phyloP scores from a whole-genome alignment of 92 coral and sea anemone genomes.

The Nematostella vectensis region DNA sequence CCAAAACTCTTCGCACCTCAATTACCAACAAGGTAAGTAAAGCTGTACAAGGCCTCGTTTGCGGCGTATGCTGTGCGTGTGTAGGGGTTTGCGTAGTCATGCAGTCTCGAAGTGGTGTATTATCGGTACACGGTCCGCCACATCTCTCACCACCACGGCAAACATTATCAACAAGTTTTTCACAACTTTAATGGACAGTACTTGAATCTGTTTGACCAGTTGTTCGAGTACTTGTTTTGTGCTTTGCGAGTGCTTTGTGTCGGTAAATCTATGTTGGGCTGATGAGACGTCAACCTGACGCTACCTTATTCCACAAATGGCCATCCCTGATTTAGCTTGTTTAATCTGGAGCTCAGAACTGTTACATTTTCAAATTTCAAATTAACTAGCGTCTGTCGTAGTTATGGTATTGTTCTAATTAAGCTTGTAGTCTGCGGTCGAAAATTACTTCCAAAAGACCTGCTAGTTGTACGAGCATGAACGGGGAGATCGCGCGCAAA shows the following conservation, averaged over 20 bases:
- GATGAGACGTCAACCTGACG: slow-evolving; percentile 15
- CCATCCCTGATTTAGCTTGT: not conserved
- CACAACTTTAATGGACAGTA: slow-evolving; percentile 50
- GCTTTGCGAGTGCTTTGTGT: slow-evolving; percentile 27
- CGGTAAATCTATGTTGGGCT: slow-evolving; percentile 1
- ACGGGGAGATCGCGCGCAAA: not conserved
- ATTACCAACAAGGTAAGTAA: slow-evolving; percentile 35
- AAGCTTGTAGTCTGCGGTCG: not conserved
- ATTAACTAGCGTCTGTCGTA: not conserved
- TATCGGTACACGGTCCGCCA: not conserved
- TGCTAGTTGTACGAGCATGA: not conserved
- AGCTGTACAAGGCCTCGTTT: no score
- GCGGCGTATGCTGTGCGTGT: no score
- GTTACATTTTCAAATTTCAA: not conserved
- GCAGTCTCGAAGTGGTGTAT: slow-evolving; percentile 1
- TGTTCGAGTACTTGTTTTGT: slow-evolving; percentile 17
- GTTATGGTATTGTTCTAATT: not conserved
- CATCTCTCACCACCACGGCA: slow-evolving; percentile 14
- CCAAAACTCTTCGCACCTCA: slow-evolving; percentile 58
- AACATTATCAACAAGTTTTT: slow-evolving; percentile 29
- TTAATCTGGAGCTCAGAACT: not conserved
- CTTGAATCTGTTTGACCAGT: slow-evolving; percentile 75
- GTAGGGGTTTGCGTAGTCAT: not conserved
- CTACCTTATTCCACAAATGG: slow-evolving; percentile 10
- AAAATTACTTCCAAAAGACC: slow-evolving; percentile 2